phyloP scores from a whole-genome alignment of 1,140 invertebrate species.

The Seison nebaliae region DNA sequence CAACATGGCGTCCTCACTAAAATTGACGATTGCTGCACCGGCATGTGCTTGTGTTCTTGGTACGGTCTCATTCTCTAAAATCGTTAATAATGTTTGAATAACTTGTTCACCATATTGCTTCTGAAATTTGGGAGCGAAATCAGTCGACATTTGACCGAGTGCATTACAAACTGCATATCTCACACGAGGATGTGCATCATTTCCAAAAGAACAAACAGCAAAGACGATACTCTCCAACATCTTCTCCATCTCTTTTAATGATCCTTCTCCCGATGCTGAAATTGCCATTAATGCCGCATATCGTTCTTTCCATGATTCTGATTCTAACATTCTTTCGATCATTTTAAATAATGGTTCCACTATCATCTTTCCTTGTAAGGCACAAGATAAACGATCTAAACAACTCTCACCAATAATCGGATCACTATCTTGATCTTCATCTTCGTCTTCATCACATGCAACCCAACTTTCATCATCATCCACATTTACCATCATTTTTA shows the following conservation, averaged over 20 bases:
- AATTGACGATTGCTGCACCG: slow-evolving; percentile 78
- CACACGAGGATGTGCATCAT: slow-evolving; percentile 67
- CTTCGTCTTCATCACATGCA: slow-evolving; percentile 37
- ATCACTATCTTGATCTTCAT: slow-evolving; percentile 36
- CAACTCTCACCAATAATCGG: slow-evolving; percentile 74
- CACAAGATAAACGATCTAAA: slow-evolving; percentile 70
- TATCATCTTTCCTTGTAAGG: slow-evolving; percentile 62
- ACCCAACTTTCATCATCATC: slow-evolving; percentile 71
- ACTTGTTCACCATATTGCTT: slow-evolving; percentile 88
- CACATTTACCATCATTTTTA: slow-evolving; percentile 85
- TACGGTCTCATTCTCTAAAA: slow-evolving; percentile 66
- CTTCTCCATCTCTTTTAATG: slow-evolving; percentile 82
- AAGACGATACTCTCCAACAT: slow-evolving; percentile 65
- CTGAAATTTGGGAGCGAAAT: slow-evolving; percentile 81
- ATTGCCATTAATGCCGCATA: slow-evolving; percentile 93
- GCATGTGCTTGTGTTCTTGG: slow-evolving; percentile 61
- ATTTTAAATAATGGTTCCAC: slow-evolving; percentile 57
- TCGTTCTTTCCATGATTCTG: slow-evolving; percentile 36
- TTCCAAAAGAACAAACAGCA: slow-evolving; percentile 51
- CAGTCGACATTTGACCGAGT: slow-evolving; percentile 93
- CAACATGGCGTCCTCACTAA: slow-evolving; percentile 92
- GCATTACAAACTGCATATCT: slow-evolving; percentile 91
- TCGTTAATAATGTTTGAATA: slow-evolving; percentile 55
- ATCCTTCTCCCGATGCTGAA: slow-evolving; percentile 86
- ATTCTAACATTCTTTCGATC: slow-evolving; percentile 58